Evolutionary conservation across 1,140 invertebrate genomes (phyloP), one percentile per base, ranked within the genome.

Genomic region (Ostrea denselamellosa): DNA sequence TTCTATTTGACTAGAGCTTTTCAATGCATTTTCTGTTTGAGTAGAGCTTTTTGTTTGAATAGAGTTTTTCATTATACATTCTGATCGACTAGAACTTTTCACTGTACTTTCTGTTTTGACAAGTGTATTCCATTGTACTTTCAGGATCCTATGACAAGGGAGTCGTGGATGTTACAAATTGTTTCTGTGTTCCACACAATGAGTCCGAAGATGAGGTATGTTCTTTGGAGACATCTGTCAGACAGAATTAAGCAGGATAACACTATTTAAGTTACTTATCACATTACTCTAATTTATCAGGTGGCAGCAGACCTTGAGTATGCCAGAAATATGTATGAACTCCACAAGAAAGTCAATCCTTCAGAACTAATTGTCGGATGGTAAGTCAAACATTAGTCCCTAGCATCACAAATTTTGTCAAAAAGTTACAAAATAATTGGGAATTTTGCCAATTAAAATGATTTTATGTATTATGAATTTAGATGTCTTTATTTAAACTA

Each of bases 151-250:
- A 96, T 87, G 98, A 99, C 90, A 99, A 99, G 95, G 97, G 97
- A 85, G 96, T 97, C 44, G 97, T 99, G 62, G 98, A 99, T 96
- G 97, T 99, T 14, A 99, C 98, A 5, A 99, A 99, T 93, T 99
- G 98, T 93, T 99, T 99, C 95, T 98, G 98, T 94, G 98, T 99
- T 62, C 98, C 98, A 0, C 98, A 99, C 93, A 99, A 98, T 95
- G 98, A 99, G 95, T 97, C 97, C 91, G 98, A 98, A 92, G 98
- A 99, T 93, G 96, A 96, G 94, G 96, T 96, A 93, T 34, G 68
- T 25, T 19, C 17, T 17, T 14, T 77, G 56, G 17, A 62, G 0
- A 8, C 4, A 62, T 62, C 17, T 44, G 5, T 62, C 56, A 62
- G 0, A 2, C 14, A 12, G 8, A 5, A 62, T 62, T 17, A 19